These are phyloP conservation scores for Mus spicilegus DNA, from an alignment of 2,113 vertebrate genomes.

Conservation along the genomic window DNA sequence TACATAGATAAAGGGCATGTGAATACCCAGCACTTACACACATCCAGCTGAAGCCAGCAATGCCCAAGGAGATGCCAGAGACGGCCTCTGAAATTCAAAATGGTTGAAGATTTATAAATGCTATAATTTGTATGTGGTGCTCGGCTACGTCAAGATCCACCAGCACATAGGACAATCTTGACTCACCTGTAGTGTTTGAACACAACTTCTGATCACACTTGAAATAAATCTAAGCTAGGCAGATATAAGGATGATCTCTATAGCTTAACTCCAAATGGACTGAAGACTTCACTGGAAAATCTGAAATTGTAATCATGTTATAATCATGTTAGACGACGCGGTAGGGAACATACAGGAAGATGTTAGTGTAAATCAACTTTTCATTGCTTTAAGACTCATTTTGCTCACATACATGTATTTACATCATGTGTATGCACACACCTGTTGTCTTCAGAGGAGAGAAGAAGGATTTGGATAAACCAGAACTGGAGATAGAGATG, in stretches of 20 bases:
- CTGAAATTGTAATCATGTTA: neutral
- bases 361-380: neutral
- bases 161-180: neutral
- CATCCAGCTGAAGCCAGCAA: neutral
- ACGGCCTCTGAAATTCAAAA: neutral
- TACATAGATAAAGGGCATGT: rapidly evolving
- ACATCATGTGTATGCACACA: rapidly evolving
- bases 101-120: neutral
- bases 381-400: neutral
- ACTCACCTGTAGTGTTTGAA: neutral
- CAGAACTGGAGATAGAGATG: neutral
- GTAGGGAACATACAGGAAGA: too few species aligned
- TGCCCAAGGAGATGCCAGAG: neutral
- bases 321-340: neutral
- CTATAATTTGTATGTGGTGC: neutral
- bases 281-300: neutral
- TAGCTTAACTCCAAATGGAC: neutral
- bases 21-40: neutral
- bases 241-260: neutral
- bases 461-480: neutral
- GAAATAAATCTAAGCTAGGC: neutral
- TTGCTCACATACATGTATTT: neutral
- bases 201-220: neutral
- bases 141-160: neutral
- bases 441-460: neutral